phyloP scores from a whole-genome alignment of 2,797 vertebrate species.

The Limosa lapponica region DNA sequence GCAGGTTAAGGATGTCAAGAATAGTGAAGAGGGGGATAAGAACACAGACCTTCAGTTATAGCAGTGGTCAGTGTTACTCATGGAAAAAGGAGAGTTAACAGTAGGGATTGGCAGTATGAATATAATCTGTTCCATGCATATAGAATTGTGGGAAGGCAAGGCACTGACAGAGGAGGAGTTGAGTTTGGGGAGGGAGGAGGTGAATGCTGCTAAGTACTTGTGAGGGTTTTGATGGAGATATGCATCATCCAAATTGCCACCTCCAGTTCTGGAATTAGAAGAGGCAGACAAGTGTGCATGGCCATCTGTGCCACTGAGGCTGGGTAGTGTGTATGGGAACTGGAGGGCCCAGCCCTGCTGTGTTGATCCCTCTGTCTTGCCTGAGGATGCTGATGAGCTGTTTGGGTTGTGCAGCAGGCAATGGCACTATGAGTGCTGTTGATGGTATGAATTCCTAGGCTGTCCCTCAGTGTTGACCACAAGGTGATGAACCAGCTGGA shows the following conservation, averaged over 20 bases:
- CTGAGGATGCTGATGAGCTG: not conserved
- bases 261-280: not conserved
- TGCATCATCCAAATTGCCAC: not conserved
- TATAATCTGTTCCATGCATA: not conserved
- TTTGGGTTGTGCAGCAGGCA: not conserved
- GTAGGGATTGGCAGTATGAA: not conserved
- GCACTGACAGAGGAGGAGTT: not conserved
- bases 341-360: not conserved
- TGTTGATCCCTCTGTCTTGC: not conserved
- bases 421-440: not conserved
- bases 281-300: not conserved
- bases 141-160: not conserved
- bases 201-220: not conserved
- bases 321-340: not conserved
- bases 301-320: not conserved
- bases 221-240: not conserved
- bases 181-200: not conserved
- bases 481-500: not conserved
- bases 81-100: not conserved
- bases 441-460: not conserved
- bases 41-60: not conserved
- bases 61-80: rapidly evolving
- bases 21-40: not conserved
- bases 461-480: not conserved
- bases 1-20: not conserved